A percentile compares a stretch with the other conserved stretches of the same genome.
Conservation (phyloP, 2,797 vertebrate genomes). For the Labeo calbasu region DNA sequence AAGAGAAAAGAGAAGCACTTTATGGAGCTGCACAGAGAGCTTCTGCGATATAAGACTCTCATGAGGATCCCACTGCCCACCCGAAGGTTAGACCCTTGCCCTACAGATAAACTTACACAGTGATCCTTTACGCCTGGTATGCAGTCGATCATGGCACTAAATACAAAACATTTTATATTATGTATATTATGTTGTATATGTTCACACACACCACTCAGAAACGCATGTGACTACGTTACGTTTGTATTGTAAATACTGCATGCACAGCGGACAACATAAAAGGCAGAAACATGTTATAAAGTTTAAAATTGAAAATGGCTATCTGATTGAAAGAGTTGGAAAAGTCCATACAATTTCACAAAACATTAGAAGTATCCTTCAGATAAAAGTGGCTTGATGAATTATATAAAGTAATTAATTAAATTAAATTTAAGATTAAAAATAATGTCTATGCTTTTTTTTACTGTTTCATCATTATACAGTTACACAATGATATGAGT, state of each 20-base stretch:
- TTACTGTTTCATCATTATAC: not conserved
- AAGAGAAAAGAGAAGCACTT: conserved; percentile 98
- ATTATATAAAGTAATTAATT: not conserved
- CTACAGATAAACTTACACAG: not conserved
- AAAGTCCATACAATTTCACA: not conserved
- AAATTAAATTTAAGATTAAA: not conserved
- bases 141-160: not conserved
- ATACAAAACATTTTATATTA: not conserved
- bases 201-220: not conserved
- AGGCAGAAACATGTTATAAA: not conserved
- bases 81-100: conserved; percentile 76
- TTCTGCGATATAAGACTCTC: conserved; percentile 94
- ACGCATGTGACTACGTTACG: not conserved
- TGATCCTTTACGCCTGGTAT: not conserved
- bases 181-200: not conserved
- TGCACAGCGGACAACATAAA: not conserved
- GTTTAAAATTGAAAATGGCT: not conserved
- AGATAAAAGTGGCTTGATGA: not conserved
- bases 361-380: not conserved
- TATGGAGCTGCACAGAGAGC: conserved; percentile 93
- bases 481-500: not conserved
- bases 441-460: not conserved
- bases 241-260: not conserved
- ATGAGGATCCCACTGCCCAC: conserved; percentile 93
- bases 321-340: not conserved